A percentile compares a stretch with the other conserved stretches of the same genome.
phyloP scores from a whole-genome alignment of 2,113 vertebrate species.

The Onychostoma macrolepis region DNA sequence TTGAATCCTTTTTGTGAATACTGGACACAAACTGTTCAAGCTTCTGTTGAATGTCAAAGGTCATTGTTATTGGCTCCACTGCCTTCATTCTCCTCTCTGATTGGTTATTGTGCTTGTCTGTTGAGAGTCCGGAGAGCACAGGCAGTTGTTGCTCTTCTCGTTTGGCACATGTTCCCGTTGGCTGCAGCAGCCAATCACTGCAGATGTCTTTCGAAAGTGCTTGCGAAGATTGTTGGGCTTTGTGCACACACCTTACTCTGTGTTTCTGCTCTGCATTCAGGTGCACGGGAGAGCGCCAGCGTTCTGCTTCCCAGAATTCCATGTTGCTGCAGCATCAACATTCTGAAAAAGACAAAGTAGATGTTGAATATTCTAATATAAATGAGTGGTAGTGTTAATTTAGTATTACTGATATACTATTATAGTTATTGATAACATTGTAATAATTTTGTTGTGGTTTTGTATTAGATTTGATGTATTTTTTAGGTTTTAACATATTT shows the following conservation, averaged over 20 bases:
- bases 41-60: background rate
- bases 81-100: constrained; percentile 17
- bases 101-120: constrained; percentile 34
- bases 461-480: background rate
- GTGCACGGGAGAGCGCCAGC: constrained; percentile 23
- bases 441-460: background rate
- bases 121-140: constrained; percentile 42
- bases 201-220: constrained; percentile 50
- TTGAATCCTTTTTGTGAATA: constrained; percentile 27
- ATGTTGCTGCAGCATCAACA: constrained; percentile 71
- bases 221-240: constrained; percentile 24
- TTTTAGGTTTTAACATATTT: background rate
- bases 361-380: background rate
- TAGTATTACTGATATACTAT: background rate
- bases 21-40: constrained; percentile 21
- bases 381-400: background rate
- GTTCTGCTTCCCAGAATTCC: constrained; percentile 53
- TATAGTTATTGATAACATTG: background rate
- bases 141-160: constrained; percentile 30
- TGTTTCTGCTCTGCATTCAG: constrained; percentile 2
- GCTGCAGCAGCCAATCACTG: constrained; percentile 37
- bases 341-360: constrained; percentile 65
- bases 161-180: constrained; percentile 44
- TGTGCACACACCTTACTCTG: background rate
- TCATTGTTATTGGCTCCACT: constrained; percentile 36